Base-by-base conservation (phyloP, 1,140 invertebrate species). In the Sitophilus oryzae region DNA sequence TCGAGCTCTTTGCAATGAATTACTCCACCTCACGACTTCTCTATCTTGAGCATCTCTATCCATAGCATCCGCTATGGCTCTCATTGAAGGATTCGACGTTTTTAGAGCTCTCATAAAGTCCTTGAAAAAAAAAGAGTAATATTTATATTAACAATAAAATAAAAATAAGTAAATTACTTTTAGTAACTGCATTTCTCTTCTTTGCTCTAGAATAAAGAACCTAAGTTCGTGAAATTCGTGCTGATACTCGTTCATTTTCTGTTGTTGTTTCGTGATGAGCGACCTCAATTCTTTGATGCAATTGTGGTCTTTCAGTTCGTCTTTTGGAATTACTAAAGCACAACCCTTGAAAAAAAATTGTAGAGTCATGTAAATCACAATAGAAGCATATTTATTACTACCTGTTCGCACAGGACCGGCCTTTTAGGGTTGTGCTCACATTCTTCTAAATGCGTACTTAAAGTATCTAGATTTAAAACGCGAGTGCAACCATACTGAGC, bases 391-490 rank as follows among this genome's bases (percentile, higher is more conserved):
- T n/a, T n/a, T n/a, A n/a, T n/a, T n/a, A n/a, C 40, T 47, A 54
- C 52, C 66, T 88, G 84, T 63, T 95, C 91, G 73, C 94, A 97
- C 19, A 85, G 83, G 56, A 94, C 85, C 14, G 92, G 93, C 69
- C 91, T 81, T 71, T 96, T 96, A 3, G 94, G 94, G 74, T 96
- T 97, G 66, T 85, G 88, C 72, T 92, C 88, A 77, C 94, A 96
- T 73, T 96, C 92, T 67, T 88, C 84, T 56, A 95, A 72, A 76
- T 97, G 94, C 19, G 83, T 75, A 5, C 79, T 76, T 42, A 96
- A 73, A 23, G 82, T 81, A 69, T 96, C 93, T 49, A 97, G 74
- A 74, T 96, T 96, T 11, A 96, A 76, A 19, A 93, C 76, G 40
- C 81, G 75, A 58, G 80, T 82, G 73, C 94, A 97, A 20, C 94